Base-by-base conservation (phyloP, 2,797 vertebrate genomes). In the Malurus splendens region DNA sequence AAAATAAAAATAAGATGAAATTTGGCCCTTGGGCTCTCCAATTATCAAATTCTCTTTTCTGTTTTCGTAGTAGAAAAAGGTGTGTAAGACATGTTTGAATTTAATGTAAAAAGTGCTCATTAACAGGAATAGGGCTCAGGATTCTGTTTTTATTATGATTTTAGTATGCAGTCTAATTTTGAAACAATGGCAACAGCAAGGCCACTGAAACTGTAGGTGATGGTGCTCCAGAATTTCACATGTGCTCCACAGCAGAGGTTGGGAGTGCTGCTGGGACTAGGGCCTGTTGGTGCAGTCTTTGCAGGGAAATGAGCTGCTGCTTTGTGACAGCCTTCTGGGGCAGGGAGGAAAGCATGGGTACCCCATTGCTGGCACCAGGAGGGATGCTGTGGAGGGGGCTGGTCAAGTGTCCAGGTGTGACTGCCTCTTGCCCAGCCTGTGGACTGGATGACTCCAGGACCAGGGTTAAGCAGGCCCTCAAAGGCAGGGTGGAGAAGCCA, bases 321-420 rank as follows among this genome's bases (percentile, higher is more conserved):
- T 42, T 47, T 52, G 66, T 27, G 39, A 25, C 28, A 12, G 10
- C 36, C 19, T 19, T 27, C 38, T 14, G 42, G 25, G 42, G 3
- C n/a, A 27, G 54, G 6, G 16, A 33, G 42, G 56, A 42, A 23
- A 45, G 8, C 15, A 8, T 28, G 28, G 2, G 22, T 10, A 15
- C 39, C 32, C 39, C 19, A 1, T 36, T 14, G 6, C 10, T 8
- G 55, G 25, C 32, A 33, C 1, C 2, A 32, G 33, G 22, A 60
- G 28, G 19, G 38, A 65, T 27, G 42, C 75, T 72, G 54, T 2
- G 0, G 44, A 48, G 48, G 54, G 23, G 61, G 47, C 30, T 42
- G 30, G 7, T 41, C 18, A 18, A 11, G 27, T 24, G 28, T 68
- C 30, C 18, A 8, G 28, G 27, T 0, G 0, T 28, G 32, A 20